Conservation (phyloP, 2,113 vertebrate species). For the Gallinago paraguaiae region DNA sequence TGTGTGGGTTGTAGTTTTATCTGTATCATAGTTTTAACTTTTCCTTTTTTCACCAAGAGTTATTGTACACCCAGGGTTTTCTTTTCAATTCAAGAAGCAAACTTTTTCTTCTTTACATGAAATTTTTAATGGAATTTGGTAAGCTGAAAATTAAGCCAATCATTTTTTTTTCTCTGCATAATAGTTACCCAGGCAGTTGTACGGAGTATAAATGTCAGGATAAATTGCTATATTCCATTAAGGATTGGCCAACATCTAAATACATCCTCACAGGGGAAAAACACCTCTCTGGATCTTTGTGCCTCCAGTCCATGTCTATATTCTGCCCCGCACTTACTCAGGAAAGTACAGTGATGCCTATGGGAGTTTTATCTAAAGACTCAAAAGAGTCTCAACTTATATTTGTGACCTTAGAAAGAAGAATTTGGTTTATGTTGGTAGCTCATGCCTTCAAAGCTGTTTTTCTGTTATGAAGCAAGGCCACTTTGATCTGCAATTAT, state of each 20-base stretch:
- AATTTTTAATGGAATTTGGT: background rate
- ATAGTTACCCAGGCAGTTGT: background rate
- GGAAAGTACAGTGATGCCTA: background rate
- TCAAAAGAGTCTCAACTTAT: rapidly evolving
- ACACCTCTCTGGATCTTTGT: background rate
- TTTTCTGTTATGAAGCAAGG: background rate
- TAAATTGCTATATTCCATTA: background rate
- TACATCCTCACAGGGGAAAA: background rate
- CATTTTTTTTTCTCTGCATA: background rate
- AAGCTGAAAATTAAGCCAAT: background rate
- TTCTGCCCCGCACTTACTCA: background rate
- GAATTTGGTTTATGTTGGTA: background rate
- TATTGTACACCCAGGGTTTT: background rate
- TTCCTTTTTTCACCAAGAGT: background rate
- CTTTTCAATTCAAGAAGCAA: background rate
- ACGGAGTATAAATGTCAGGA: background rate
- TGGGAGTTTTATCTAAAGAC: background rate
- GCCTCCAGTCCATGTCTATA: background rate
- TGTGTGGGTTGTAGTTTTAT: background rate
- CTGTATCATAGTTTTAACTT: background rate
- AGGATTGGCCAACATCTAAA: background rate
- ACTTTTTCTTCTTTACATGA: background rate
- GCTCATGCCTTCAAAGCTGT: background rate
- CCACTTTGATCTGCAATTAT: background rate
- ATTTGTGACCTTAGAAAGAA: background rate